Evolutionary conservation across 2,888 invertebrate species (phyloP).

Genomic region (Alsophila aescularia): DNA sequence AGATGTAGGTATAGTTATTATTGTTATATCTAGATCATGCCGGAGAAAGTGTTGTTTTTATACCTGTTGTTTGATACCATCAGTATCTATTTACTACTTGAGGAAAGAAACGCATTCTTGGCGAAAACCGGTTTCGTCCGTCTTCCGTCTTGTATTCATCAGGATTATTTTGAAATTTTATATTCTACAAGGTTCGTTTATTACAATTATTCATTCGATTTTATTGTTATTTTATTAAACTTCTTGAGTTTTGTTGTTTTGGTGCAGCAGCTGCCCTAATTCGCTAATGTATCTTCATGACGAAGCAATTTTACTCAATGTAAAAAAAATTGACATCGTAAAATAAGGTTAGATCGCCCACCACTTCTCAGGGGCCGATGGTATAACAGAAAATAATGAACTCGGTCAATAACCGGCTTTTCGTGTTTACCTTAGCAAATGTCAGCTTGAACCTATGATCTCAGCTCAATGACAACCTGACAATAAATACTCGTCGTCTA

Average conservation of each 20-base stretch:
- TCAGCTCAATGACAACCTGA: constrained; percentile 21
- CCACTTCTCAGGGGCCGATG: background rate
- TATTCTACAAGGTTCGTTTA: no score
- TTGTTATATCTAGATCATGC: background rate
- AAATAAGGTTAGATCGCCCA: no score
- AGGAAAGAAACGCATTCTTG: constrained; percentile 12
- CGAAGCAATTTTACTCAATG: no score
- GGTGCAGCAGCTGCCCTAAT: no score
- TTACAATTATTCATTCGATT: no score
- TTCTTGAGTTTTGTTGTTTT: no score
- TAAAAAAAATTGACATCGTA: no score
- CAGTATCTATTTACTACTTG: background rate
- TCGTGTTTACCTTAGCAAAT: constrained; percentile 23
- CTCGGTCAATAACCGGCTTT: constrained; percentile 27
- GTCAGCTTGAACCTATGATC: constrained; percentile 6
- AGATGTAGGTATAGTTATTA: background rate
- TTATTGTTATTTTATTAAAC: no score
- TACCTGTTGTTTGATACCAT: background rate
- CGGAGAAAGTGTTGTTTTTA: background rate
- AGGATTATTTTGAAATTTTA: background rate
- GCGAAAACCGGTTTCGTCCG: constrained; percentile 21
- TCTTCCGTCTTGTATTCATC: constrained; percentile 17
- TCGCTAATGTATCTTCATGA: no score
- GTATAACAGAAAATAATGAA: background rate
- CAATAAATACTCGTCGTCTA: background rate